Base-by-base conservation (phyloP, 2,113 vertebrate genomes). In the Alaudala cheleensis region DNA sequence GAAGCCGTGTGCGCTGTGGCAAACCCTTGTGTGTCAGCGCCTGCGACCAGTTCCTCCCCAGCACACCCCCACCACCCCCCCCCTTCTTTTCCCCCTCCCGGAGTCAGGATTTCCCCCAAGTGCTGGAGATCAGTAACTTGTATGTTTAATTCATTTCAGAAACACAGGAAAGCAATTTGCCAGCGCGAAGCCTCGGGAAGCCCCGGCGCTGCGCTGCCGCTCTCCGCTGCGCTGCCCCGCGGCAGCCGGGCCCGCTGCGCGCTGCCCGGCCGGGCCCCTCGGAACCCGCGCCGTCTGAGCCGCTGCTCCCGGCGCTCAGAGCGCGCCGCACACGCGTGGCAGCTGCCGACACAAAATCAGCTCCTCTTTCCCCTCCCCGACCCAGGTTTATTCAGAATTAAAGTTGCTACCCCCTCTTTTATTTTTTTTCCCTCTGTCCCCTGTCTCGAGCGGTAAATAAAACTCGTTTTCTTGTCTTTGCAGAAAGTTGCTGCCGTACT, bases 121-220 rank as follows among this genome's bases (percentile, higher is more conserved):
- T 86, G 56, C 95, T 79, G 91, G 94, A 96, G 97, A 96, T 96
- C 93, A 95, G 88, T 85, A 96, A 93, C 93, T 95, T 91, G 91
- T 93, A 96, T 96, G 95, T 96, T 98, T 98, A 96, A 97, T 97
- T 97, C 97, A 97, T 97, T 97, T 97, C 95, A 93, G 95, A 94
- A 96, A 96, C 89, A 97, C 92, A 69, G 92, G 94, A 89, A 94
- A 96, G 92, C 96, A 96, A 97, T 97, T 97, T 97, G 86, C 93
- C 90, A 40, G 73, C 42, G 94, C 88, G 92, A 96, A 97, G 96
- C 95, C 95, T 96, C 93, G 83, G 96, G 96, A 97, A 97, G 95
- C 93, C 88, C 92, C 61, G 93, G 40, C 88, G 91, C 53, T 65
- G 78, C 79, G 89, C 11, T 93, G 90, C 89, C 67, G 92, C 86